Evolutionary conservation across 2,888 invertebrate genomes (phyloP).

Genomic region (Pollenia angustigena): DNA sequence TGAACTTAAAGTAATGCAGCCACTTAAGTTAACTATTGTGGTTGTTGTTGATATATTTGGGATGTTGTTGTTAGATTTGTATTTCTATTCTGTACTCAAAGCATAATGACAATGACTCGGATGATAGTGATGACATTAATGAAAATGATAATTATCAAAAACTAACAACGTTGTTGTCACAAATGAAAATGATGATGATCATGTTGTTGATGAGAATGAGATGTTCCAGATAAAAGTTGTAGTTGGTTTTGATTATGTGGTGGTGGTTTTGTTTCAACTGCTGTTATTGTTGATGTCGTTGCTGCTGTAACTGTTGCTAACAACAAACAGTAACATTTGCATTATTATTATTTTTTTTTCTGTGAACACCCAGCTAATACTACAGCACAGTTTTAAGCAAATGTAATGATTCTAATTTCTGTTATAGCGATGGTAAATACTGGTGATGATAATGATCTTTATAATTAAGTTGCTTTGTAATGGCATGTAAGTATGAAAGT

Average conservation of each 20-base stretch:
- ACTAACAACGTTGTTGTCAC: not conserved
- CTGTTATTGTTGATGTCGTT: not conserved
- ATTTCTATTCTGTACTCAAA: not conserved
- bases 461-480: constrained; percentile 37
- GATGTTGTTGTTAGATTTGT: not conserved
- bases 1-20: constrained; percentile 37
- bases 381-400: constrained; percentile 5
- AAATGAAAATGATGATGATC: constrained; percentile 17
- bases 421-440: not conserved
- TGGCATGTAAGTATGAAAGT: constrained; percentile 37
- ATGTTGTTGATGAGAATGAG: not conserved
- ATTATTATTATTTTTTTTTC: not conserved
- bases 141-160: constrained; percentile 14
- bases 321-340: constrained; percentile 14
- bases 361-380: not conserved
- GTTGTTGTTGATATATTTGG: not conserved
- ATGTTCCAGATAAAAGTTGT: not conserved
- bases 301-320: constrained; percentile 16
- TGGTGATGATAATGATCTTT: constrained; percentile 27
- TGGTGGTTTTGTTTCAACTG: constrained; percentile 15
- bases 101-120: not conserved
- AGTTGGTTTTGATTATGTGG: constrained; percentile 10
- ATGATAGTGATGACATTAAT: not conserved
- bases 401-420: constrained; percentile 26
- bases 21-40: constrained; percentile 18